A percentile compares a stretch with the other conserved stretches of the same genome.
Evolutionary conservation across 2,113 vertebrate species (phyloP).

Genomic region (Heptranchias perlo): DNA sequence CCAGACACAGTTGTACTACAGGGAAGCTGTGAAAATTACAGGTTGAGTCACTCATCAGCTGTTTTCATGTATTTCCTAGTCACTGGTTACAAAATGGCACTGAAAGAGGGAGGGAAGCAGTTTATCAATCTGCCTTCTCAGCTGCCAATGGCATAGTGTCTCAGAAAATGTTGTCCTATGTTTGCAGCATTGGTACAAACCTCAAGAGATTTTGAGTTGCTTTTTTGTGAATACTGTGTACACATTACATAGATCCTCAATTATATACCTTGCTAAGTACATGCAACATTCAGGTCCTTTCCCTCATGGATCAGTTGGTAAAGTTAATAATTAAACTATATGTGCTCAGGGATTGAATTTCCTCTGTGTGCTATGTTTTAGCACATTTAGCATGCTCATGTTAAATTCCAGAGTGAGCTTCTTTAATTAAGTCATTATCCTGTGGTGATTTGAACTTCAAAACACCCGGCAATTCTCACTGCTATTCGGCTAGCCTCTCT

Average conservation of each 20-base stretch:
- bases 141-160: too few species aligned
- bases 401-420: background rate
- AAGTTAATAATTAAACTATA: background rate
- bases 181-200: background rate
- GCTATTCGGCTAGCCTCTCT: background rate
- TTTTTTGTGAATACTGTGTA: background rate
- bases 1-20: background rate
- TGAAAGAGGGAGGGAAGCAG: background rate
- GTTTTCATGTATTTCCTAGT: background rate
- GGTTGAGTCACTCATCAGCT: background rate
- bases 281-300: background rate
- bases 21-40: background rate
- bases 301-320: background rate
- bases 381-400: background rate
- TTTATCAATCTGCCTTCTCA: background rate
- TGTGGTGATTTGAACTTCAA: background rate
- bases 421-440: background rate
- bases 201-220: background rate
- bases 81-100: background rate
- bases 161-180: too few species aligned
- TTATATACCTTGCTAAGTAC: background rate
- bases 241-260: background rate
- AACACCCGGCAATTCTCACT: background rate
- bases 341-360: background rate
- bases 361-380: background rate